Percentiles rank a stretch among this genome's conserved stretches.
These are phyloP conservation scores for Cantharis nigra DNA, from an alignment of 2,888 invertebrate genomes.

Conservation along the genomic window DNA sequence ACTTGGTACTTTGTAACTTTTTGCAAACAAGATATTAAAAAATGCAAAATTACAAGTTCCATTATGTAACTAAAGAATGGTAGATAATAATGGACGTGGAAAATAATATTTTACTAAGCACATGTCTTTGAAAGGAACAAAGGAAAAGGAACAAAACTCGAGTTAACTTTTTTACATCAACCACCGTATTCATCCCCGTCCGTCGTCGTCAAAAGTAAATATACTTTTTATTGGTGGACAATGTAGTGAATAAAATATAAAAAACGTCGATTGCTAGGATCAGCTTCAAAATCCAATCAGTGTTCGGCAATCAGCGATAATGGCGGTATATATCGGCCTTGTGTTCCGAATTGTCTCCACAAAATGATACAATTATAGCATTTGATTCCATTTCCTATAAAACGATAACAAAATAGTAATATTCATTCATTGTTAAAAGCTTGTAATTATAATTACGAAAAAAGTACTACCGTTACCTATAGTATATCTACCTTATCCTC, in stretches of 20 bases:
- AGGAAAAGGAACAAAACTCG: neutral
- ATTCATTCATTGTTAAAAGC: neutral
- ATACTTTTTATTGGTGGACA: conserved; percentile 14
- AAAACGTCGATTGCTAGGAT: conserved; percentile 49
- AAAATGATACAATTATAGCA: conserved; percentile 20
- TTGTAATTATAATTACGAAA: neutral
- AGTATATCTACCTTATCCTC: neutral
- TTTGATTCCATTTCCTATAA: conserved; percentile 15
- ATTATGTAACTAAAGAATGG: neutral
- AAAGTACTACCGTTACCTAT: too few species aligned
- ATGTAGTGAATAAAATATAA: conserved; percentile 35
- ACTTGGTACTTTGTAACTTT: neutral
- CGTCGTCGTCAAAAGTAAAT: conserved; percentile 13
- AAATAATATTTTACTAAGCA: neutral
- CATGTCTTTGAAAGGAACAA: neutral
- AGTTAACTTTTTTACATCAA: conserved; percentile 3
- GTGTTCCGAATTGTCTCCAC: conserved; percentile 19
- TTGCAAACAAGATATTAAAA: neutral
- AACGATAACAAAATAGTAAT: conserved; percentile 9
- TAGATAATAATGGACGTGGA: neutral
- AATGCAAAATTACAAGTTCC: neutral
- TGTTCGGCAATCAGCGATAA: conserved; percentile 53
- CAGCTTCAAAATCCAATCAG: conserved; percentile 53
- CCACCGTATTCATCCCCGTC: neutral
- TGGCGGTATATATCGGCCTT: conserved; percentile 47